phyloP scores from a whole-genome alignment of 2,113 vertebrate species.

The Capricornis sumatraensis region DNA sequence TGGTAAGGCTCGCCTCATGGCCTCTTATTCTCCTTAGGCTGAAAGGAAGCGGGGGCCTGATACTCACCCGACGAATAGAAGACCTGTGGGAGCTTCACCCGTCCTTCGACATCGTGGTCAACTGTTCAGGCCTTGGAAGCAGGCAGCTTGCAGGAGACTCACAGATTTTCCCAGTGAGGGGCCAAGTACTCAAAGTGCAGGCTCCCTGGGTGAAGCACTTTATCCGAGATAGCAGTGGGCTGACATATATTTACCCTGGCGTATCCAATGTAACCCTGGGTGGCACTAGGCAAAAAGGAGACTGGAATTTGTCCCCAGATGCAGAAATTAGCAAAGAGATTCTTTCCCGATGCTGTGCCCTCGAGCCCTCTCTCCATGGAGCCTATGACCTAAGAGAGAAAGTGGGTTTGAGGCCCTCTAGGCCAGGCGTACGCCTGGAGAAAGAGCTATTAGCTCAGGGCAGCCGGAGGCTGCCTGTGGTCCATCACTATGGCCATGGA shows the following conservation, averaged over 20 bases:
- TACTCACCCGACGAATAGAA: conserved; percentile 80
- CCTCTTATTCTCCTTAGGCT: conserved; percentile 77
- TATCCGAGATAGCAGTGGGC: conserved; percentile 85
- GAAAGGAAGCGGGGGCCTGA: conserved; percentile 79
- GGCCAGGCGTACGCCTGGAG: conserved; percentile 83
- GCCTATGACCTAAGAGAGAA: conserved; percentile 76
- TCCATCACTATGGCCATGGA: conserved; percentile 95
- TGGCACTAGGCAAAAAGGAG: conserved; percentile 86
- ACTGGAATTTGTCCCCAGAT: conserved; percentile 84
- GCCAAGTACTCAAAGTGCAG: conserved; percentile 89
- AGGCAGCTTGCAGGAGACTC: conserved; percentile 80
- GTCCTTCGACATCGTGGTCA: conserved; percentile 87
- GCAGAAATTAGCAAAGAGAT: conserved; percentile 79
- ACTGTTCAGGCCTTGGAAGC: conserved; percentile 91
- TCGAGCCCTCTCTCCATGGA: conserved; percentile 87
- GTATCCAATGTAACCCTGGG: conserved; percentile 83
- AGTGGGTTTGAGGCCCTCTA: conserved; percentile 90
- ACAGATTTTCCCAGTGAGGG: conserved; percentile 83
- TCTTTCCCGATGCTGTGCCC: conserved; percentile 83
- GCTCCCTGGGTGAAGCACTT: conserved; percentile 95
- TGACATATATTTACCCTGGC: conserved; percentile 92
- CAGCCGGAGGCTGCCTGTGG: conserved; percentile 77
- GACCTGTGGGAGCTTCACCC: conserved; percentile 85
- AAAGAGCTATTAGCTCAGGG: conserved; percentile 77
- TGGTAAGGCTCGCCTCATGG: neutral